These are phyloP conservation scores for Elysia chlorotica DNA, from an alignment of 1,140 invertebrate genomes.

Conservation along the genomic window DNA sequence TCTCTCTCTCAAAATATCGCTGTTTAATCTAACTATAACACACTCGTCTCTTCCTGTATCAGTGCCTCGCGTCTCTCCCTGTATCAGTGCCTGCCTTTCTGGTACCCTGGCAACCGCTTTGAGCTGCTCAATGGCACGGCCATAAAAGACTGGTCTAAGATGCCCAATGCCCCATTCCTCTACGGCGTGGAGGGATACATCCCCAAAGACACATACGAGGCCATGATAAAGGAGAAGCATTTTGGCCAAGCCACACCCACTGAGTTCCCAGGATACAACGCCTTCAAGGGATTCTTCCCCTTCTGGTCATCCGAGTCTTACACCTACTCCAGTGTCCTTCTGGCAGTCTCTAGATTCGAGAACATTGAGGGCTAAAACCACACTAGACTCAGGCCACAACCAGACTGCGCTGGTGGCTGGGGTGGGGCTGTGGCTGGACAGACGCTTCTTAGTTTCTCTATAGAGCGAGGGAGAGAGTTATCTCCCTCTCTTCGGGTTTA, in stretches of 20 bases:
- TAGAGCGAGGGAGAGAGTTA: too few relatives aligned
- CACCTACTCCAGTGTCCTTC: slow-evolving; percentile 37
- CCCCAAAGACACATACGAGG: neutral
- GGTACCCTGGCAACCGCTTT: slow-evolving; percentile 41
- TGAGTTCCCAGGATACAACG: slow-evolving; percentile 39
- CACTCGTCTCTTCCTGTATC: neutral
- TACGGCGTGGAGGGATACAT: neutral
- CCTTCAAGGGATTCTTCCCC: slow-evolving; percentile 29
- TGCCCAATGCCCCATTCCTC: neutral
- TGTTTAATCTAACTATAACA: too few relatives aligned
- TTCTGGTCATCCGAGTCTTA: slow-evolving; percentile 45
- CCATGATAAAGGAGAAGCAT: slow-evolving; percentile 1
- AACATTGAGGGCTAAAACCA: slow-evolving; percentile 4
- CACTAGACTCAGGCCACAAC: too few relatives aligned
- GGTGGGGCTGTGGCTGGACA: too few relatives aligned
- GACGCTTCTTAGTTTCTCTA: too few relatives aligned
- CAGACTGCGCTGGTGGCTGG: too few relatives aligned
- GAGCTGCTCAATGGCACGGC: slow-evolving; percentile 45
- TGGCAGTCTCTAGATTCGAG: slow-evolving; percentile 26
- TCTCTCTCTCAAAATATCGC: too few relatives aligned
- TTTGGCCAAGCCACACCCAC: slow-evolving; percentile 22
- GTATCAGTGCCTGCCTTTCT: slow-evolving; percentile 38
- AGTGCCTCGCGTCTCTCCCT: too few relatives aligned
- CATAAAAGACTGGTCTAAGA: slow-evolving; percentile 20
- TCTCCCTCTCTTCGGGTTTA: too few relatives aligned